Evolutionary conservation across 2,797 vertebrate species (phyloP).

Genomic region (Rachycentron canadum): DNA sequence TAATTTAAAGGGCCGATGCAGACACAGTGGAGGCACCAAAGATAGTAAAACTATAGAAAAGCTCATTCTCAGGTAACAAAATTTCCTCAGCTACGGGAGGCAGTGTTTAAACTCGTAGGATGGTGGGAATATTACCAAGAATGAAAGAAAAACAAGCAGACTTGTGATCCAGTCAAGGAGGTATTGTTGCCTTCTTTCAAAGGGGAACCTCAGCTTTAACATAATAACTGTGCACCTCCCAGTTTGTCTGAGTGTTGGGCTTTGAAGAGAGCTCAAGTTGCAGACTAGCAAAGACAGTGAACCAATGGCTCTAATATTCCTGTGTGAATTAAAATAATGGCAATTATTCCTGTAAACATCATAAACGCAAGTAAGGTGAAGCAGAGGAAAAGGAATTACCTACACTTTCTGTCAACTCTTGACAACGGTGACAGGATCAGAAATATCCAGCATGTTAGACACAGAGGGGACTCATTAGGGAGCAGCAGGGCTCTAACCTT

Average conservation of each 20-base stretch:
- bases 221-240: constrained; percentile 53
- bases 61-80: neutral
- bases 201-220: constrained; percentile 36
- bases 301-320: constrained; percentile 42
- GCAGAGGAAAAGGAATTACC: constrained; percentile 1
- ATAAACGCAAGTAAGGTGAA: constrained; percentile 15
- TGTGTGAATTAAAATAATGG: constrained; percentile 30
- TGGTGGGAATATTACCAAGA: constrained; percentile 46
- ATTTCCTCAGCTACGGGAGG: constrained; percentile 7
- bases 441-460: constrained; percentile 38
- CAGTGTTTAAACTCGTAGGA: constrained; percentile 18
- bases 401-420: neutral
- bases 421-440: constrained; percentile 9
- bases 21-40: neutral
- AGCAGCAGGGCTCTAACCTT: constrained; percentile 8
- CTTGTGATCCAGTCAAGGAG: constrained; percentile 42
- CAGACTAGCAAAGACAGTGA: constrained; percentile 39
- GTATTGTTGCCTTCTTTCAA: constrained; percentile 51
- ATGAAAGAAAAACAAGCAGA: constrained; percentile 41
- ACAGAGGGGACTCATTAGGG: neutral
- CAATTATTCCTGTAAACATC: constrained; percentile 33
- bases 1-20: neutral
- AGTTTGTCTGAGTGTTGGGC: constrained; percentile 14
- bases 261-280: constrained; percentile 66
- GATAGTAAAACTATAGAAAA: neutral